Conservation (phyloP, 1,140 invertebrate species). For the Bombyx mandarina region DNA sequence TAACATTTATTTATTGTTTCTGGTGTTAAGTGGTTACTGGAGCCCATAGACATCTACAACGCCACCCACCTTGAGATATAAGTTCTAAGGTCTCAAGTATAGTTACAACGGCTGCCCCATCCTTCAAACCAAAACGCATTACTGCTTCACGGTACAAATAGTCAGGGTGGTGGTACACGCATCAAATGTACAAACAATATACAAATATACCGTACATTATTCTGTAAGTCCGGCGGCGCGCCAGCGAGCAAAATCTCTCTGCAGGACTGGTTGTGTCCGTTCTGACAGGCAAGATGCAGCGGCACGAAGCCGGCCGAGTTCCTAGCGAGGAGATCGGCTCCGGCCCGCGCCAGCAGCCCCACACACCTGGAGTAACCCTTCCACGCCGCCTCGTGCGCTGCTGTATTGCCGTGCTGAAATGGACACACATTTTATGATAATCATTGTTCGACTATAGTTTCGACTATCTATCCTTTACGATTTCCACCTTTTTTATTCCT, state of each 20-base stretch:
- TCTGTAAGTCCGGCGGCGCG: conserved; percentile 89
- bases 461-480: no score
- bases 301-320: conserved; percentile 93
- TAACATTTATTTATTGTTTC: no score
- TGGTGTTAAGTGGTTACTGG: no score
- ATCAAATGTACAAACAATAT: not conserved
- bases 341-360: conserved; percentile 78
- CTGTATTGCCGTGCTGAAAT: conserved; percentile 90
- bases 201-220: conserved; percentile 80
- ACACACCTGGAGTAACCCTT: conserved; percentile 92
- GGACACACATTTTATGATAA: not conserved
- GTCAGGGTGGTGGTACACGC: no score
- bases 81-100: no score
- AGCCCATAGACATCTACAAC: no score
- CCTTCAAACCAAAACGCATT: no score
- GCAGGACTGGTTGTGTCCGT: conserved; percentile 96
- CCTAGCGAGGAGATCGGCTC: conserved; percentile 79
- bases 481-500: no score
- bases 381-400: conserved; percentile 94
- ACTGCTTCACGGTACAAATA: no score
- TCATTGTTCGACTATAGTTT: no score
- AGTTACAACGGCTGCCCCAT: no score
- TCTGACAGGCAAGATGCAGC: conserved; percentile 95
- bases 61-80: no score
- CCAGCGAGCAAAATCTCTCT: conserved; percentile 89